phyloP scores from a whole-genome alignment of 2,797 vertebrate genomes.

The Platalea minor region DNA sequence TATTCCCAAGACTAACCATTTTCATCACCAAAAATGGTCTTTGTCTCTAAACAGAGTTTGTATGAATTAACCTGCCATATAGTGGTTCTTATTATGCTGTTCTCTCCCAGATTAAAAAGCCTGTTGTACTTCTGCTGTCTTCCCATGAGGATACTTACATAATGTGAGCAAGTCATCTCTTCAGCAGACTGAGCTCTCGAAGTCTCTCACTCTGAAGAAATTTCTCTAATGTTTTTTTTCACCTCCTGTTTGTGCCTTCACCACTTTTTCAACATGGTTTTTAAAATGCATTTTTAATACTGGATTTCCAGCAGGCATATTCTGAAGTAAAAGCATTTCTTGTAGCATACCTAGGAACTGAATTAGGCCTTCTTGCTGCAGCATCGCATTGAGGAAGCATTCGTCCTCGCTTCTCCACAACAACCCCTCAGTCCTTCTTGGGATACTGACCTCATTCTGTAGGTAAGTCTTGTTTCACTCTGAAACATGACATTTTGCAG shows the following conservation, averaged over 20 bases:
- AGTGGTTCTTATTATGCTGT: background rate
- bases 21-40: background rate
- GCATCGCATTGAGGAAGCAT: background rate
- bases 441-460: background rate
- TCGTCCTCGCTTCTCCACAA: background rate
- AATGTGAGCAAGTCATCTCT: conserved; percentile 7
- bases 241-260: background rate
- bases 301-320: background rate
- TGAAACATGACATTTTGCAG: background rate
- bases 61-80: background rate
- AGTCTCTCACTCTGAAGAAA: background rate
- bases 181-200: background rate
- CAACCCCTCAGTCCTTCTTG: background rate
- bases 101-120: conserved; percentile 11
- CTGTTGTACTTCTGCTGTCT: background rate
- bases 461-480: background rate
- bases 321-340: background rate
- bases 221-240: background rate
- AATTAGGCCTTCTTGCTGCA: background rate
- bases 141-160: conserved; percentile 13
- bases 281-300: background rate
- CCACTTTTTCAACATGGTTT: background rate
- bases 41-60: conserved; percentile 13
- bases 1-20: background rate
- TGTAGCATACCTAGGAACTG: background rate